phyloP scores from a whole-genome alignment of 2,113 vertebrate species.

The Perccottus glenii region DNA sequence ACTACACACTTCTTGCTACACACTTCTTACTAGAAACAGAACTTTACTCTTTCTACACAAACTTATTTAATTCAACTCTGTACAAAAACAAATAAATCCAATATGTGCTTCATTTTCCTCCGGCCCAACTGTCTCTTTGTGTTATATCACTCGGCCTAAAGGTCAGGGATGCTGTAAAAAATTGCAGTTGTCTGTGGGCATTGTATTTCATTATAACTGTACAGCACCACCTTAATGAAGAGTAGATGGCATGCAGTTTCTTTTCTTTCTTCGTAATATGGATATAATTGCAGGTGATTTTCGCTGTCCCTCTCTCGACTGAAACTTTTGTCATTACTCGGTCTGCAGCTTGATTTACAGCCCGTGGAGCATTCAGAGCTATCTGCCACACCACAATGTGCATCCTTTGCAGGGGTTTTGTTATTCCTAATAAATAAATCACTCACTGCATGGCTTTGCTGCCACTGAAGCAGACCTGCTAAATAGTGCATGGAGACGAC shows the following conservation, averaged over 20 bases:
- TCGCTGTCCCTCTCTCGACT: neutral
- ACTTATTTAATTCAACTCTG: neutral
- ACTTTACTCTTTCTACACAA: no score
- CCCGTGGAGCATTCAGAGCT: slow-evolving; percentile 35
- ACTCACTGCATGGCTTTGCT: slow-evolving; percentile 26
- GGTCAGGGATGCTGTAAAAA: slow-evolving; percentile 34
- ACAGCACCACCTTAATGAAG: neutral
- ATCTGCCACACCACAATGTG: slow-evolving; percentile 35
- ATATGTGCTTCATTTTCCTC: neutral
- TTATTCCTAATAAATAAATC: slow-evolving; percentile 63
- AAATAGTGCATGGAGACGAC: slow-evolving; percentile 32
- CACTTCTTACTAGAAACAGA: no score
- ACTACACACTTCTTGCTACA: no score
- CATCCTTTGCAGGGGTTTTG: slow-evolving; percentile 31
- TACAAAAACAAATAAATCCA: neutral
- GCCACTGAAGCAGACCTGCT: slow-evolving; percentile 38
- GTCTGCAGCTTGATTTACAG: slow-evolving; percentile 57
- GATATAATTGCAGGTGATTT: slow-evolving; percentile 5
- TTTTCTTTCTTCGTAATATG: slow-evolving; percentile 8
- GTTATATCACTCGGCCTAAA: slow-evolving; percentile 38
- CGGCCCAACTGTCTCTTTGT: slow-evolving; percentile 13
- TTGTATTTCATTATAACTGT: slow-evolving; percentile 22
- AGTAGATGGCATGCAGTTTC: slow-evolving; percentile 1
- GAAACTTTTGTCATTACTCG: neutral
- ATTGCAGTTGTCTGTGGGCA: slow-evolving; percentile 12